These are phyloP conservation scores for Tinea pellionella DNA, from an alignment of 2,888 invertebrate genomes.

Conservation along the genomic window DNA sequence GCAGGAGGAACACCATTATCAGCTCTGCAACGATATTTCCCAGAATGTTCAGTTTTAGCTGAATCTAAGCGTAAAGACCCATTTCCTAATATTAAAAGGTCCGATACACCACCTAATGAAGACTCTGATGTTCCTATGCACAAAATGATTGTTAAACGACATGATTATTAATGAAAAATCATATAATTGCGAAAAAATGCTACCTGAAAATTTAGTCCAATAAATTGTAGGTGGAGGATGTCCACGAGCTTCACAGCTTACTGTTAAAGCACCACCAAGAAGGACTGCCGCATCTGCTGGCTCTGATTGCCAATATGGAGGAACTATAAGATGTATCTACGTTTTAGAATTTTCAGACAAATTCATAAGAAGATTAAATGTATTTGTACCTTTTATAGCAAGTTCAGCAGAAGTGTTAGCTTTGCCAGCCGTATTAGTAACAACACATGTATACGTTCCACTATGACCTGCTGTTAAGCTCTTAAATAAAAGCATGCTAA, in stretches of 20 bases:
- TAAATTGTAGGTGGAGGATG: slow-evolving; percentile 80
- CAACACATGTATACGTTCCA: slow-evolving; percentile 78
- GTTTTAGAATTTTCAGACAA: no score
- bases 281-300: slow-evolving; percentile 79
- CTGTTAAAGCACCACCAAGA: slow-evolving; percentile 77
- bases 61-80: slow-evolving; percentile 80
- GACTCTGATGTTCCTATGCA: slow-evolving; percentile 51
- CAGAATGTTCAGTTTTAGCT: slow-evolving; percentile 81
- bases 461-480: slow-evolving; percentile 76
- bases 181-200: slow-evolving; percentile 21
- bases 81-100: slow-evolving; percentile 69
- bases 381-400: slow-evolving; percentile 74
- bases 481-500: slow-evolving; percentile 78
- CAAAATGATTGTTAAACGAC: slow-evolving; percentile 19
- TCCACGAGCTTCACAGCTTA: slow-evolving; percentile 83
- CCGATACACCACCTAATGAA: slow-evolving; percentile 51
- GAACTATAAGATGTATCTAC: slow-evolving; percentile 60
- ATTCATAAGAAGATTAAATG: no score
- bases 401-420: slow-evolving; percentile 77
- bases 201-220: slow-evolving; percentile 80
- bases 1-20: slow-evolving; percentile 86
- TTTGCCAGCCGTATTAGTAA: slow-evolving; percentile 79
- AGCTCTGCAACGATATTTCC: slow-evolving; percentile 87
- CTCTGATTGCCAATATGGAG: slow-evolving; percentile 82
- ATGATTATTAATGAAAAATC: slow-evolving; percentile 14